A percentile compares a stretch with the other conserved stretches of the same genome.
Evolutionary conservation across 1,140 invertebrate species (phyloP).

Genomic region (Bombus superbus): DNA sequence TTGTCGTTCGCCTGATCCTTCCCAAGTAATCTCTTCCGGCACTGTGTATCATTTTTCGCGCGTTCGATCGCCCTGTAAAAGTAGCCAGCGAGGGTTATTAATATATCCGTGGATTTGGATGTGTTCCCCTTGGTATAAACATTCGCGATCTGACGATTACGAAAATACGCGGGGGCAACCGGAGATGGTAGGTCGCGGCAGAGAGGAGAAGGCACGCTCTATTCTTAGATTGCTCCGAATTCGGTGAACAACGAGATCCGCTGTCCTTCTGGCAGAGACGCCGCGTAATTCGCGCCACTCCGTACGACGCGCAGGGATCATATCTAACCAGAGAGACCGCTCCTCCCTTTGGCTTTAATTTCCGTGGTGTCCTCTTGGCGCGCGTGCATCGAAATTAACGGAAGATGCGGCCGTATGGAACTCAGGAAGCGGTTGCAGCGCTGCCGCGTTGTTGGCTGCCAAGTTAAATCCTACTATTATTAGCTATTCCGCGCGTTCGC

Average conservation of each 20-base stretch:
- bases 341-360: neutral
- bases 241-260: constrained; percentile 32
- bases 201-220: neutral
- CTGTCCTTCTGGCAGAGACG: neutral
- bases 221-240: constrained; percentile 44
- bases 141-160: constrained; percentile 39
- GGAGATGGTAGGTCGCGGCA: constrained; percentile 2
- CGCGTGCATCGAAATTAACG: constrained; percentile 65
- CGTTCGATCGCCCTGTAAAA: neutral
- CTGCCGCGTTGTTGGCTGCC: constrained; percentile 70
- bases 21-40: too few species aligned
- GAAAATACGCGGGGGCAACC: constrained; percentile 21
- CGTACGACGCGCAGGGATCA: neutral
- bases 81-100: neutral
- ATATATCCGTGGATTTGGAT: constrained; percentile 15
- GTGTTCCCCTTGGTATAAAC: constrained; percentile 8
- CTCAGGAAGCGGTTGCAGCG: constrained; percentile 51
- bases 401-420: constrained; percentile 69
- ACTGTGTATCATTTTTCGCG: neutral
- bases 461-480: constrained; percentile 78
- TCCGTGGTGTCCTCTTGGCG: neutral
- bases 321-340: neutral
- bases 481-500: constrained; percentile 75
- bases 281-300: neutral
- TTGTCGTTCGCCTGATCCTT: too few species aligned